Evolutionary conservation across 2,113 vertebrate species (phyloP).

Genomic region (Falcunculus frontatus): DNA sequence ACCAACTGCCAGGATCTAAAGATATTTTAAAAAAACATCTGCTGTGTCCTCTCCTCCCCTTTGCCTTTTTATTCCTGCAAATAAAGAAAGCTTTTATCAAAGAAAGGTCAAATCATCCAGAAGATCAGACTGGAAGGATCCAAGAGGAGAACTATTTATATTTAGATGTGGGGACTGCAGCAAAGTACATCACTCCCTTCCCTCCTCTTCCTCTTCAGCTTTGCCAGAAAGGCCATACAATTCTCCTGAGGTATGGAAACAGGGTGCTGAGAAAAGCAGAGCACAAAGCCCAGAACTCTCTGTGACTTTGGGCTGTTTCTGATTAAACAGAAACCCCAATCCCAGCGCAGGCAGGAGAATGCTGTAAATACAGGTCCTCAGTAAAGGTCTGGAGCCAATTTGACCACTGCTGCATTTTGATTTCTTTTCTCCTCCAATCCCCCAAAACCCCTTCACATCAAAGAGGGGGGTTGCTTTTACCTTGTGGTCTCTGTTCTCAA

Average conservation of each 20-base stretch:
- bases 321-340: background rate
- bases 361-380: background rate
- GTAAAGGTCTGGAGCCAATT: background rate
- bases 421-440: background rate
- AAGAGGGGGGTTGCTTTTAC: background rate
- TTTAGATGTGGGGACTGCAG: background rate
- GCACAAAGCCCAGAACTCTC: background rate
- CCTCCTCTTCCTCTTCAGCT: background rate
- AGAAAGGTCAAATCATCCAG: conserved; percentile 32
- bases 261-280: background rate
- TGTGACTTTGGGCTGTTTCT: background rate
- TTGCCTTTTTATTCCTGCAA: background rate
- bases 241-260: background rate
- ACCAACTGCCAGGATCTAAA: background rate
- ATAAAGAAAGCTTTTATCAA: conserved; percentile 41
- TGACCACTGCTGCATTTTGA: background rate
- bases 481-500: background rate
- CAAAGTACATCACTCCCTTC: background rate
- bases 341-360: background rate
- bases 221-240: background rate
- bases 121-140: background rate
- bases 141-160: background rate
- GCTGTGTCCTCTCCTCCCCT: background rate
- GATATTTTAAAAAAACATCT: background rate
- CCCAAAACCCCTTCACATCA: background rate